Conservation (phyloP, 1,140 invertebrate genomes). For the Drosophila nebulosa region DNA sequence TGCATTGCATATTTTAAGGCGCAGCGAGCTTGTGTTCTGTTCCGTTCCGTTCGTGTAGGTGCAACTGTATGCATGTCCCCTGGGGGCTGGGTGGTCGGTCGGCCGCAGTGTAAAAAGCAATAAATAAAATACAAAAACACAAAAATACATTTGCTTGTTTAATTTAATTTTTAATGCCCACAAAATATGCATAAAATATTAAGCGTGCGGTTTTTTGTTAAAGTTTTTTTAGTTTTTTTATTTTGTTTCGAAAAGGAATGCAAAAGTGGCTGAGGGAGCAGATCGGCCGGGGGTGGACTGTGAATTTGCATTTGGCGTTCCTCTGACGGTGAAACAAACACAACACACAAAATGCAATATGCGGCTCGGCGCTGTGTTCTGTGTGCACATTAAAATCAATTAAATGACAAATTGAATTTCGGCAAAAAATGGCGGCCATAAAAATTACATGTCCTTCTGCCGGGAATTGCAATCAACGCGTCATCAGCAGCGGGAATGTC, state of each 20-base stretch:
- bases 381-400: conserved; percentile 76
- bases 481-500: conserved; percentile 66
- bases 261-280: not conserved
- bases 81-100: conserved; percentile 7
- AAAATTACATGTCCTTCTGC: conserved; percentile 76
- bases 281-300: conserved; percentile 10
- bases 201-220: conserved; percentile 52
- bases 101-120: conserved; percentile 47
- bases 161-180: conserved; percentile 79
- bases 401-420: conserved; percentile 79
- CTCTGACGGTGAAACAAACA: conserved; percentile 24
- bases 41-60: no score
- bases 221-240: conserved; percentile 14
- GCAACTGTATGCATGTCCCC: conserved; percentile 14
- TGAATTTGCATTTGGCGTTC: conserved; percentile 61
- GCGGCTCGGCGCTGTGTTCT: conserved; percentile 18
- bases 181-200: conserved; percentile 78
- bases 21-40: conserved; percentile 1
- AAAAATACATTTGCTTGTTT: conserved; percentile 71
- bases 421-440: conserved; percentile 70
- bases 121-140: conserved; percentile 53
- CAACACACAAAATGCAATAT: conserved; percentile 39
- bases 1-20: conserved; percentile 68
- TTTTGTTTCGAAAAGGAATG: not conserved
- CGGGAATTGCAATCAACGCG: conserved; percentile 76